Base-by-base conservation (phyloP, 2,113 vertebrate genomes). In the Struthio camelus region DNA sequence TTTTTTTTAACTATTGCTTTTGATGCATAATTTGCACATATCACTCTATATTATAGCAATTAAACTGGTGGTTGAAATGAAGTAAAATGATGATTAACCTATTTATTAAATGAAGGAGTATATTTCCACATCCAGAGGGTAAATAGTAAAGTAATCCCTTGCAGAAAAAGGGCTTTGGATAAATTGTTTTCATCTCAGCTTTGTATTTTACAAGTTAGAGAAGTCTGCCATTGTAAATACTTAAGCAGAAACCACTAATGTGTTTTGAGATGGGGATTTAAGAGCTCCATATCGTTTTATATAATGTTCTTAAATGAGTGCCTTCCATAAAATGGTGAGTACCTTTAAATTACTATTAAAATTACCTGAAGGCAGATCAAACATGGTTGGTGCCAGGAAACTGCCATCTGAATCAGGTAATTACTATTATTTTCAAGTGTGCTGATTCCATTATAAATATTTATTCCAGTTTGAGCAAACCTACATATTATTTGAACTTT, bases 301-400 rank as follows among this genome's bases (percentile, higher is more conserved):
- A 25, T 87, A 95, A 95, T 93, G 65, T 91, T 76, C 97, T 96
- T 84, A 96, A 95, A 97, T 95, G 70, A 96, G 25, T 67, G 77
- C 73, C 88, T 97, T 79, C 85, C 85, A 94, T 93, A 95, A 97
- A 97, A 53, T 95, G 61, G 91, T 90, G 69, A 84, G 76, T 94
- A 96, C 83, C 94, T 97, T 91, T 83, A 97, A 96, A 96, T 81
- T 96, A 81, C 70, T 95, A 81, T 72, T 96, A 96, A 97, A 97
- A 97, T 97, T 81, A 75, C 66, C 56, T 92, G 77, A 66, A 81
- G 54, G 32, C 50, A 24, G 16, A 97, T 96, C 51, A 97, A 85
- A 93, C 40, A 90, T 83, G 13, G 10, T 66, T 95, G 48, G 24
- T 96, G 76, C 53, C 82, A 96, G 70, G 59, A 89, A 95, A 66